Evolutionary conservation across 2,797 vertebrate species (phyloP).

Genomic region (Bucorvus abyssinicus): DNA sequence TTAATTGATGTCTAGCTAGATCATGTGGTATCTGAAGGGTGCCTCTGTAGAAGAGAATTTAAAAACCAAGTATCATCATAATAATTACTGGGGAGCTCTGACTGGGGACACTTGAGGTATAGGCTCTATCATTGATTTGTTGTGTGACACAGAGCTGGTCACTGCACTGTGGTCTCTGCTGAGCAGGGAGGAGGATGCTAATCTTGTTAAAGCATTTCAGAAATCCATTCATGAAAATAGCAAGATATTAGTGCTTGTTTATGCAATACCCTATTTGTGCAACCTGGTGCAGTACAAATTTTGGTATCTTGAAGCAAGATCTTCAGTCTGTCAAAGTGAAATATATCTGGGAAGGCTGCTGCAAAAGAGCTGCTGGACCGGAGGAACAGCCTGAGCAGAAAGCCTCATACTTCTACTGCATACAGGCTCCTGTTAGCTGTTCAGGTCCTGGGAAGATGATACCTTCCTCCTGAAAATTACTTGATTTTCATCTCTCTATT

Average conservation of each 20-base stretch:
- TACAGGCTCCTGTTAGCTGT: not conserved
- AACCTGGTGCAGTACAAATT: not conserved
- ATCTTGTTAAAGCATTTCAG: not conserved
- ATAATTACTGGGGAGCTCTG: not conserved
- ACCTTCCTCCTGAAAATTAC: not conserved
- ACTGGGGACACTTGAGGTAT: not conserved
- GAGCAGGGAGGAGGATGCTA: not conserved
- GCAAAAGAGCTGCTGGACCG: not conserved
- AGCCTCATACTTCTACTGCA: not conserved
- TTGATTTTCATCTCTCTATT: not conserved
- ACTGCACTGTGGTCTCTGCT: not conserved
- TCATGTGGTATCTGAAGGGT: not conserved
- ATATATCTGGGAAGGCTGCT: not conserved
- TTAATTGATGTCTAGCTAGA: not conserved
- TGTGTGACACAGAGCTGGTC: not conserved
- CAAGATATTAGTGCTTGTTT: not conserved
- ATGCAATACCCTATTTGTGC: not conserved
- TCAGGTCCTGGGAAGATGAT: not conserved
- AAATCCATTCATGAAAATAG: not conserved
- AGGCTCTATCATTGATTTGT: not conserved
- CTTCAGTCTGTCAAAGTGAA: not conserved
- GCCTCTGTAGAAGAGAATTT: not conserved
- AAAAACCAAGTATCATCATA: not conserved
- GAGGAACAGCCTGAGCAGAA: not conserved
- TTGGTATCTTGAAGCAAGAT: not conserved